A percentile compares a stretch with the other conserved stretches of the same genome.
phyloP scores from a whole-genome alignment of 2,797 vertebrate genomes.

The Muscicapa comitata region DNA sequence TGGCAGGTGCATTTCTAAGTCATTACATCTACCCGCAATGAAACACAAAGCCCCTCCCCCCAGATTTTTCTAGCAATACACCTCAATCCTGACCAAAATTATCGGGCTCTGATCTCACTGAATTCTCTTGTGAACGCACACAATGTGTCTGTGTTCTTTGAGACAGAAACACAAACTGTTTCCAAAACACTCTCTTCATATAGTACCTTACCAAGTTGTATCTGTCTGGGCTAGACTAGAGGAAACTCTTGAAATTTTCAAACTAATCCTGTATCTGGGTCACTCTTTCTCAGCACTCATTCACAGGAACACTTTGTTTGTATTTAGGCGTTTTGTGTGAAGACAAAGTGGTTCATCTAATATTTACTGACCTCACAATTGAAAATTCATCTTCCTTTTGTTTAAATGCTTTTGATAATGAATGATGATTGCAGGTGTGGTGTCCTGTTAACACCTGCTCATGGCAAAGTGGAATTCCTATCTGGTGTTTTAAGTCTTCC shows the following conservation, averaged over 20 bases:
- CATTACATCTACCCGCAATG: not conserved
- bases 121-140: not conserved
- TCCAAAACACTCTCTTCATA: not conserved
- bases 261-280: not conserved
- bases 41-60: not conserved
- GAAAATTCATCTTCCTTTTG: not conserved
- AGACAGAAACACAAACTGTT: not conserved
- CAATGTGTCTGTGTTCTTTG: not conserved
- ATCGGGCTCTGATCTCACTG: not conserved
- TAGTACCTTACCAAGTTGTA: not conserved
- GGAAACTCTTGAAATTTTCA: not conserved
- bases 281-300: not conserved
- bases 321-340: not conserved
- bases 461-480: not conserved
- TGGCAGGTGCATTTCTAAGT: not conserved
- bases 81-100: not conserved
- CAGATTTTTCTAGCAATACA: not conserved
- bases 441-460: not conserved
- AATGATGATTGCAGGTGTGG: not conserved
- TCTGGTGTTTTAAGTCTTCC: not conserved
- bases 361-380: not conserved
- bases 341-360: not conserved
- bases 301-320: not conserved
- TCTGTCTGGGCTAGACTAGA: not conserved
- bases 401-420: not conserved